phyloP scores from a whole-genome alignment of 2,797 vertebrate genomes.

The Iguana delicatissima region DNA sequence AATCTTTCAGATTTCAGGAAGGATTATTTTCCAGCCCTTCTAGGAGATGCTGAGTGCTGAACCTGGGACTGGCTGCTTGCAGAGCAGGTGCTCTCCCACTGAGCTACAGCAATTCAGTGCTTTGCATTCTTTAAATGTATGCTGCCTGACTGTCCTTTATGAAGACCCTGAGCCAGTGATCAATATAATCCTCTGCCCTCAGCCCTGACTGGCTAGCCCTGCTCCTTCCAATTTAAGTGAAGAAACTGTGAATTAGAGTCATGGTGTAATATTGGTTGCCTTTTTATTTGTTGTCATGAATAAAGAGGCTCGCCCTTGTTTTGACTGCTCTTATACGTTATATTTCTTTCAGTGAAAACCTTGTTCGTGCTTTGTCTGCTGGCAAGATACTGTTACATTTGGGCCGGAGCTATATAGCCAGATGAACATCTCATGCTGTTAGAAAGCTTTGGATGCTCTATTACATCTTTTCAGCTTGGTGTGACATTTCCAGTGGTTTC shows the following conservation, averaged over 20 bases:
- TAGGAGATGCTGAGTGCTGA: not conserved
- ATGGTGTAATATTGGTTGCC: not conserved
- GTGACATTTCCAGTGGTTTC: conserved; percentile 68
- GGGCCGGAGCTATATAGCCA: not conserved
- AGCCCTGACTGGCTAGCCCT: not conserved
- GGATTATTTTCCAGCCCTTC: not conserved
- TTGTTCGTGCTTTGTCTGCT: not conserved
- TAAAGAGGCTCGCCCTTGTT: not conserved
- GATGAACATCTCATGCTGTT: not conserved
- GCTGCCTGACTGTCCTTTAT: not conserved
- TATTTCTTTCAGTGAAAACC: not conserved
- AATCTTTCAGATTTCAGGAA: not conserved
- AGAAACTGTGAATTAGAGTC: not conserved
- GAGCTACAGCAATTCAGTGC: not conserved
- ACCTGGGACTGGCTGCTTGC: not conserved
- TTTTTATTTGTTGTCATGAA: not conserved
- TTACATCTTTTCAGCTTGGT: conserved; percentile 23
- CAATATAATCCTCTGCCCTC: no score
- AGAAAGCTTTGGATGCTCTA: conserved; percentile 3
- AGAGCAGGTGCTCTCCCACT: not conserved
- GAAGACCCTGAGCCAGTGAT: no score
- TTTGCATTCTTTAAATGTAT: rapidly evolving
- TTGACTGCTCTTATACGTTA: not conserved
- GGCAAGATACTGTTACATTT: not conserved
- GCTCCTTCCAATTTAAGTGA: not conserved